Percentiles rank a stretch among this genome's conserved stretches.
phyloP scores from a whole-genome alignment of 1,140 invertebrate genomes.

The Tribolium madens region DNA sequence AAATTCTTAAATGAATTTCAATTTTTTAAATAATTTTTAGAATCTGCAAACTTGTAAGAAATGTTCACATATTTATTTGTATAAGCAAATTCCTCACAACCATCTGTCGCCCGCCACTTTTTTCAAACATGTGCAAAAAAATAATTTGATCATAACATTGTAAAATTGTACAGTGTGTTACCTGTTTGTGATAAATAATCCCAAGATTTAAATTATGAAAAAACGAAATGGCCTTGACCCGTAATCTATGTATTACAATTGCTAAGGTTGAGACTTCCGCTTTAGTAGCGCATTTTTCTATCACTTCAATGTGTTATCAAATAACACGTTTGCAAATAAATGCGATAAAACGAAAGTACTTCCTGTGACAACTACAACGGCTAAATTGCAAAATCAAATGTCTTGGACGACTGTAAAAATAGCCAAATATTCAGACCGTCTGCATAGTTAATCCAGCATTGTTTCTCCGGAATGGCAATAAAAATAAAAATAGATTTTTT shows the following conservation, averaged over 20 bases:
- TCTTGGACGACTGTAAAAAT: not conserved
- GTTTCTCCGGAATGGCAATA: not conserved
- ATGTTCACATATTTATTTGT: not conserved
- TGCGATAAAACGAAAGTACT: not conserved
- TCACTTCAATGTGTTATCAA: not conserved
- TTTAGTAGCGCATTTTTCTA: not conserved
- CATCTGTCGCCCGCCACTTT: not conserved
- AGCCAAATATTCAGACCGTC: not conserved
- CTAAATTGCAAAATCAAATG: not conserved
- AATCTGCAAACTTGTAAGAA: not conserved
- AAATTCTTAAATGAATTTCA: too few relatives aligned
- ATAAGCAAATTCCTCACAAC: not conserved
- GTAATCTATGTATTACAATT: not conserved
- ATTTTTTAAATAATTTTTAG: too few relatives aligned
- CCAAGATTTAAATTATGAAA: too few relatives aligned
- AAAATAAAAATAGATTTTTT: constrained; percentile 20
- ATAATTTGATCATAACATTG: not conserved
- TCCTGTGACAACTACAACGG: not conserved
- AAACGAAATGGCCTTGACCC: not conserved
- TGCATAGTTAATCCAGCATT: not conserved
- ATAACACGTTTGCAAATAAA: not conserved
- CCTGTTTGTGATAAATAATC: not conserved
- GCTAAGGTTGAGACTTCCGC: not conserved
- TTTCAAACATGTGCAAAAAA: not conserved
- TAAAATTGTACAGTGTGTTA: not conserved